phyloP scores from a whole-genome alignment of 2,888 invertebrate species.

The Lacanobia wlatinum region DNA sequence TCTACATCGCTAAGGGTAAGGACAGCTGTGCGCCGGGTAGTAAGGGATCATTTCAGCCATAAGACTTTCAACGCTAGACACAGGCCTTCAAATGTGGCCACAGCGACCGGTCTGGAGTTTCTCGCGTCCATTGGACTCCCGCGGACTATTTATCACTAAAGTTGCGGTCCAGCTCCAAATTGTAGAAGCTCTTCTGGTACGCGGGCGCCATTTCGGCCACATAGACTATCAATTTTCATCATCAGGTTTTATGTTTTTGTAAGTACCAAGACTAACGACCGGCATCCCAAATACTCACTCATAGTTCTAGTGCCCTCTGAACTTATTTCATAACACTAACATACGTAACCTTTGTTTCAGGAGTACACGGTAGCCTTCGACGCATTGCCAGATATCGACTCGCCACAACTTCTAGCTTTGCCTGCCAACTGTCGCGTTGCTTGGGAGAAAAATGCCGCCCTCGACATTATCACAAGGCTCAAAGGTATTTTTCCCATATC shows the following conservation, averaged over 20 bases:
- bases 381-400: constrained; percentile 93
- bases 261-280: background rate
- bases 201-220: no score
- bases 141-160: background rate
- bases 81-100: no score
- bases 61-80: no score
- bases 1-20: constrained; percentile 71
- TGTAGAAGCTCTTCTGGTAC: no score
- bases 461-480: constrained; percentile 89
- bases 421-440: constrained; percentile 96
- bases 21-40: background rate
- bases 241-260: background rate
- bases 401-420: constrained; percentile 94
- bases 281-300: background rate
- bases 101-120: no score
- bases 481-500: constrained; percentile 68
- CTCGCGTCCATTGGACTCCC: background rate
- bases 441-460: constrained; percentile 94
- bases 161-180: no score
- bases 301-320: background rate
- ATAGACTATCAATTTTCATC: no score
- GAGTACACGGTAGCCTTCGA: constrained; percentile 93
- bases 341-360: constrained; percentile 77
- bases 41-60: background rate
- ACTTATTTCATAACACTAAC: background rate